Evolutionary conservation across 2,888 invertebrate species (phyloP).

Genomic region (Carabus problematicus): DNA sequence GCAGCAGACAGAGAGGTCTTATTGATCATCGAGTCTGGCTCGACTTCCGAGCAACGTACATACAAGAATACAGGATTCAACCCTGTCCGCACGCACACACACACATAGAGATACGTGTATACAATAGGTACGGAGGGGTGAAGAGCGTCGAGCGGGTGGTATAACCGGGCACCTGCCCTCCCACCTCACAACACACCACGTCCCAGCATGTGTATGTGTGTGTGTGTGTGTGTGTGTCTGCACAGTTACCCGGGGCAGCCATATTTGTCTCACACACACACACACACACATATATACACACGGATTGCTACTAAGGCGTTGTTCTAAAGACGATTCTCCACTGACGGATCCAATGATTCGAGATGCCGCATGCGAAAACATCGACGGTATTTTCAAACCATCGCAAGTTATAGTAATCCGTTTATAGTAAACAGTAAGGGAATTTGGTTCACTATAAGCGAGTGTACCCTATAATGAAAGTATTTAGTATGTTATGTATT

Average conservation of each 20-base stretch:
- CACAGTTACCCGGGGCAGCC: conserved; percentile 18
- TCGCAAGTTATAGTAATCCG: too few relatives aligned
- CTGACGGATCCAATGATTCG: too few relatives aligned
- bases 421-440: too few relatives aligned
- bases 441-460: too few relatives aligned
- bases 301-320: conserved; percentile 23
- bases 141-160: conserved; percentile 2
- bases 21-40: conserved; percentile 39
- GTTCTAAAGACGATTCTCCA: not conserved
- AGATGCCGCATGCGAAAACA: too few relatives aligned
- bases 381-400: too few relatives aligned
- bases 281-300: too few relatives aligned
- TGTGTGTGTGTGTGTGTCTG: conserved; percentile 14
- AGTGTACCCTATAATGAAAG: too few relatives aligned
- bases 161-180: conserved; percentile 28
- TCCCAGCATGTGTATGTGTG: conserved; percentile 11
- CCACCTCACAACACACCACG: conserved; percentile 16
- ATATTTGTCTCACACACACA: conserved; percentile 22
- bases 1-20: conserved; percentile 20
- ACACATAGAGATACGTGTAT: not conserved
- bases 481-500: too few relatives aligned
- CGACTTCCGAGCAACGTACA: conserved; percentile 26
- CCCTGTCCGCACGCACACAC: conserved; percentile 11
- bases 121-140: not conserved
- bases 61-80: conserved; percentile 39